A percentile compares a stretch with the other conserved stretches of the same genome.
phyloP scores from a whole-genome alignment of 1,140 invertebrate species.

The Augochlora pura region DNA sequence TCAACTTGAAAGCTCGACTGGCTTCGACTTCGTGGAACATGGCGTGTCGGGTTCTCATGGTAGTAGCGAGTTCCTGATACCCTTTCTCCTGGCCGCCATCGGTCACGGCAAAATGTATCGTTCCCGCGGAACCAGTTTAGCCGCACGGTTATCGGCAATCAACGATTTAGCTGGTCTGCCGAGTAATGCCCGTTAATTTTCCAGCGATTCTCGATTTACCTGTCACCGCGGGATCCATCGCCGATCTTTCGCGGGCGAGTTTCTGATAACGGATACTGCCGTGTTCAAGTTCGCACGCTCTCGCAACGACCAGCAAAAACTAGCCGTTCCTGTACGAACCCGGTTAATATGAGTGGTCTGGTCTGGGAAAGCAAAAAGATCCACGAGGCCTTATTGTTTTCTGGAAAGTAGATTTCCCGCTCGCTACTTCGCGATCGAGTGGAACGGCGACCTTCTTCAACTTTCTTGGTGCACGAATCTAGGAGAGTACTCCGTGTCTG shows the following conservation, averaged over 20 bases:
- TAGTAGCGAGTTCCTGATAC: not conserved
- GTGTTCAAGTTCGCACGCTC: slow-evolving; percentile 1
- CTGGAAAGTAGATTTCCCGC: slow-evolving; percentile 5
- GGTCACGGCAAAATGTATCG: not conserved
- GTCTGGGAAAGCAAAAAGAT: not conserved
- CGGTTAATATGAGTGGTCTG: not conserved
- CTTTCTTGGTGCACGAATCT: too few species aligned
- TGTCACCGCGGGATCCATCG: not conserved
- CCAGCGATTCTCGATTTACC: slow-evolving; percentile 16
- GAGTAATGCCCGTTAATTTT: slow-evolving; percentile 19
- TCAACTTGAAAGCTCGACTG: slow-evolving; percentile 28
- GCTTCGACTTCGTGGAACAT: not conserved
- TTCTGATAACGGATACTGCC: not conserved
- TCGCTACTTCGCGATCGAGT: too few species aligned
- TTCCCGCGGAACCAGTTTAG: slow-evolving; percentile 14
- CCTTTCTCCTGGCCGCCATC: not conserved
- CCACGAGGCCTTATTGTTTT: not conserved
- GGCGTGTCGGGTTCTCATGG: slow-evolving; percentile 32
- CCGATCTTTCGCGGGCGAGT: not conserved
- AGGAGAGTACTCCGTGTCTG: too few species aligned
- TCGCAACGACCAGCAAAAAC: not conserved
- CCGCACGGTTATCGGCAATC: slow-evolving; percentile 18
- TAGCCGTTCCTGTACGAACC: not conserved
- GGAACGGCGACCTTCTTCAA: too few species aligned
- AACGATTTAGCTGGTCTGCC: slow-evolving; percentile 15